A percentile compares a stretch with the other conserved stretches of the same genome.
phyloP scores from a whole-genome alignment of 2,888 invertebrate genomes.

The Andrena haemorrhoa region DNA sequence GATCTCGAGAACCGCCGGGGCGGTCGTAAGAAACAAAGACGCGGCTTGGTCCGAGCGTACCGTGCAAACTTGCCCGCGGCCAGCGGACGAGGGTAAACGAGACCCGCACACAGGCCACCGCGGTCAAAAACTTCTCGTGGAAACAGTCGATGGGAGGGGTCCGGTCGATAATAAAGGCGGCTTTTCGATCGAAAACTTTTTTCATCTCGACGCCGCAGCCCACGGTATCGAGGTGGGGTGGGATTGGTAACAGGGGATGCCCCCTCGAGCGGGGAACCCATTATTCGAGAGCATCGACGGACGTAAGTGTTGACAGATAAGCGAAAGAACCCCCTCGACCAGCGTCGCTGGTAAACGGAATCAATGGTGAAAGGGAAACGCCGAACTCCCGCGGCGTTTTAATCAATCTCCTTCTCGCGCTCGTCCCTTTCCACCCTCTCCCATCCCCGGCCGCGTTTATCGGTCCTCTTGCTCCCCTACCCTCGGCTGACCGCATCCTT shows the following conservation, averaged over 20 bases:
- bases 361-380: conserved; percentile 74
- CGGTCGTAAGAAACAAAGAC: conserved; percentile 38
- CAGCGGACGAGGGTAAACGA: conserved; percentile 7
- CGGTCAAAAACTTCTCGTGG: conserved; percentile 54
- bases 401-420: conserved; percentile 73
- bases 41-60: not conserved
- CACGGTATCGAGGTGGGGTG: not conserved
- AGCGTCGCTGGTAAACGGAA: conserved; percentile 64
- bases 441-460: conserved; percentile 26
- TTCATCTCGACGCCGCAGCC: conserved; percentile 67
- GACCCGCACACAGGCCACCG: not conserved
- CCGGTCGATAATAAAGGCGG: conserved; percentile 65
- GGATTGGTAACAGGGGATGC: conserved; percentile 17
- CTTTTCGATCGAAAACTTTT: conserved; percentile 73
- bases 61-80: not conserved
- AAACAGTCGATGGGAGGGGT: conserved; percentile 43
- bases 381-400: conserved; percentile 71
- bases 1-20: conserved; percentile 18
- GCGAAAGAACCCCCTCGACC: conserved; percentile 63
- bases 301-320: conserved; percentile 74
- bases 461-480: conserved; percentile 18
- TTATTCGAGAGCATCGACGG: conserved; percentile 70
- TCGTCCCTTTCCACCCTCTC: not conserved
- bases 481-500: conserved; percentile 49
- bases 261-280: conserved; percentile 54